phyloP scores from a whole-genome alignment of 2,888 invertebrate genomes.

The Torymus aiolomorphi region DNA sequence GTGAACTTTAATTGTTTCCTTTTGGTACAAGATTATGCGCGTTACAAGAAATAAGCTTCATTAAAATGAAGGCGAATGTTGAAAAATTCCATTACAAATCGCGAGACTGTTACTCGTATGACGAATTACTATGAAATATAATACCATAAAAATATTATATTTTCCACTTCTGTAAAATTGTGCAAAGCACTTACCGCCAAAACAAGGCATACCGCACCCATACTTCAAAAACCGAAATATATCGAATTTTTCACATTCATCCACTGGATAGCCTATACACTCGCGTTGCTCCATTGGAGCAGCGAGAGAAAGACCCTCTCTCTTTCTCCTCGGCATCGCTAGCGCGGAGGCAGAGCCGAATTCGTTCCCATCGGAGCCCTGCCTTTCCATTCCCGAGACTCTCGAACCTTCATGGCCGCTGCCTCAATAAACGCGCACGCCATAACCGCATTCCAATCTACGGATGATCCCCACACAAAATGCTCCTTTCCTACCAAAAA shows the following conservation, averaged over 20 bases:
- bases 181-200: background rate
- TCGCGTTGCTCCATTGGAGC: conserved; percentile 40
- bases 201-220: background rate
- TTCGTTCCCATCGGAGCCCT: conserved; percentile 65
- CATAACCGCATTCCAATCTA: no score
- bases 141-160: no score
- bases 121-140: no score
- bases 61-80: no score
- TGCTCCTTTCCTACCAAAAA: background rate
- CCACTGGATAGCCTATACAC: background rate
- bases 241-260: conserved; percentile 10
- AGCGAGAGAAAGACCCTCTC: conserved; percentile 13
- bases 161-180: no score
- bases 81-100: no score
- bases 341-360: conserved; percentile 63
- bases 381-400: conserved; percentile 61
- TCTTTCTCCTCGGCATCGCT: conserved; percentile 55
- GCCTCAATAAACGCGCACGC: conserved; percentile 24
- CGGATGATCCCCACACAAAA: background rate
- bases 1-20: conserved; percentile 3
- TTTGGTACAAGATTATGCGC: background rate
- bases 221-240: conserved; percentile 38
- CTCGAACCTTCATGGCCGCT: conserved; percentile 59
- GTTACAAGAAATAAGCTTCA: background rate
- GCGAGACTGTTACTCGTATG: no score